Conservation (phyloP, 2,888 invertebrate genomes). For the Coelogynopora nodosa region DNA sequence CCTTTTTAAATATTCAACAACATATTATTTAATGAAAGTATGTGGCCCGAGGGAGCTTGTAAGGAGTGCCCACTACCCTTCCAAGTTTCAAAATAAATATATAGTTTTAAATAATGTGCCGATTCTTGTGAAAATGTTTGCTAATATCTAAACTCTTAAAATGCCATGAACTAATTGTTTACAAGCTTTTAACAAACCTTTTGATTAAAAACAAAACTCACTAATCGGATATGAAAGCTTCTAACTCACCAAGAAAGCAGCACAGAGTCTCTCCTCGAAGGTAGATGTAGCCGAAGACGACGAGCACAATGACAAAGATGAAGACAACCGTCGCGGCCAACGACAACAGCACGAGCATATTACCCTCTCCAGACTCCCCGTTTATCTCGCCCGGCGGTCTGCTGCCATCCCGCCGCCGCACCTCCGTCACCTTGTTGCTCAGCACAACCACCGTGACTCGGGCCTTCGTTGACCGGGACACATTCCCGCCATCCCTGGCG, state of each 20-base stretch:
- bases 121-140: too few species aligned
- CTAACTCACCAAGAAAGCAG: neutral
- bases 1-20: too few species aligned
- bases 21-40: too few species aligned
- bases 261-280: neutral
- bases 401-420: neutral
- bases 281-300: conserved; percentile 12
- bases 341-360: neutral
- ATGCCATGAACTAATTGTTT: too few species aligned
- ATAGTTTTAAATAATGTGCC: too few species aligned
- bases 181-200: too few species aligned
- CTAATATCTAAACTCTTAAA: too few species aligned
- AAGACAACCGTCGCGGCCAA: neutral
- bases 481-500: neutral
- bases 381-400: neutral
- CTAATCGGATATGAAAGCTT: too few species aligned
- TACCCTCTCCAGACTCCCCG: neutral
- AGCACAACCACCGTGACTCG: neutral
- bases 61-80: too few species aligned
- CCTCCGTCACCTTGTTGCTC: neutral
- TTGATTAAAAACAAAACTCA: too few species aligned
- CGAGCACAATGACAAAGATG: conserved; percentile 4
- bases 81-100: too few species aligned
- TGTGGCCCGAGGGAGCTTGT: too few species aligned
- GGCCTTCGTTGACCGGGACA: neutral